Base-by-base conservation (phyloP, 2,888 invertebrate species). In the Maniola hyperantus region DNA sequence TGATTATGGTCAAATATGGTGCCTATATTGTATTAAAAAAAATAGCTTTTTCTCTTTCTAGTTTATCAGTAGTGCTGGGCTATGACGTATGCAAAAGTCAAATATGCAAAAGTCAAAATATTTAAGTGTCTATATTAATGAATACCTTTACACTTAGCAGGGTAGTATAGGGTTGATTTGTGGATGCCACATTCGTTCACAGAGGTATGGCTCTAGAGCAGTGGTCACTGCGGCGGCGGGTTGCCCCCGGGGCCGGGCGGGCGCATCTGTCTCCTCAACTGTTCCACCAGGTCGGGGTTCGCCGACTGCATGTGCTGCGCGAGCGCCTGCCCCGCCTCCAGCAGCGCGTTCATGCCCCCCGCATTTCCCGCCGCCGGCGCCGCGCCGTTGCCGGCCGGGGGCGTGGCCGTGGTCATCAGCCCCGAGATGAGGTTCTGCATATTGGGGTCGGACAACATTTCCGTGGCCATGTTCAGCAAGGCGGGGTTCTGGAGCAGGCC, bases 271-370 rank as follows among this genome's bases (percentile, higher is more conserved):
- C 97, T 92, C 66, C 97, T 93, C 69, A 97, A 88, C 78, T 95
- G 95, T 71, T 97, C 96, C 39, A 97, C 96, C 54, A 98, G 91
- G 67, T 96, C 96, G 0, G 98, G 97, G 87, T 98, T 97, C 18
- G 94, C 93, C 55, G 93, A 93, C 81, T 97, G 96, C 95, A 97
- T 96, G 82, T 96, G 96, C 79, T 95, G 95, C 8, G 97, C 97
- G 65, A 97, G 91, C 71, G 95, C 96, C 83, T 97, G 97, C 0
- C 97, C 97, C 18, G 92, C 93, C 93, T 96, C 89, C 70, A 93
- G 79, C 78, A 87, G 78, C 39, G 87, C 88, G 15, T 76, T 83
- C 83, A 92, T 89, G 11, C 89, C 88, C 0, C 83, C 85, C 0
- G 81, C 75, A 0, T 81, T 75, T 0, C 73, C 73, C 34, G 65